A percentile compares a stretch with the other conserved stretches of the same genome.
These are phyloP conservation scores for Rhagologus leucostigma DNA, from an alignment of 2,113 vertebrate genomes.

Conservation along the genomic window DNA sequence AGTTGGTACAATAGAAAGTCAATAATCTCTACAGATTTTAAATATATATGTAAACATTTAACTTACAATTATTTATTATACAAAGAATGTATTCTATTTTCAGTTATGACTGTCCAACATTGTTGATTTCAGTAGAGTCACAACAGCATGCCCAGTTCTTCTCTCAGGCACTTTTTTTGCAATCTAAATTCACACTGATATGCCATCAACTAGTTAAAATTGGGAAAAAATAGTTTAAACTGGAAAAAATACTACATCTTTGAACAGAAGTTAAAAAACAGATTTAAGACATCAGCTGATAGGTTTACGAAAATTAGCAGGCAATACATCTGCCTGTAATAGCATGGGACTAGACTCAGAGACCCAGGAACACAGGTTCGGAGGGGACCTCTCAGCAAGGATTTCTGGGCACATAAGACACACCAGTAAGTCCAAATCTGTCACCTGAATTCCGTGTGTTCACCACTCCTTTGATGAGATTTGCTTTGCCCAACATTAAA, in stretches of 20 bases:
- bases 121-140: neutral
- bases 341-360: neutral
- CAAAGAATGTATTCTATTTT: neutral
- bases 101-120: neutral
- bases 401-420: neutral
- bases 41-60: neutral
- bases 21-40: neutral
- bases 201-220: neutral
- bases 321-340: neutral
- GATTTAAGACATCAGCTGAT: neutral
- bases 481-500: neutral
- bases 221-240: neutral
- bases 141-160: neutral
- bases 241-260: neutral
- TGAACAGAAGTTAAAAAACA: neutral
- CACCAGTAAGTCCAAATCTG: neutral
- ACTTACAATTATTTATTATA: neutral
- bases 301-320: neutral
- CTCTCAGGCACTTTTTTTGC: neutral
- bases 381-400: neutral
- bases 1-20: neutral
- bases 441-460: neutral
- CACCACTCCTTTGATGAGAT: neutral
- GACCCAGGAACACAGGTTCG: neutral
- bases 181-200: neutral